Base-by-base conservation (phyloP, 2,113 vertebrate genomes). In the Xiphias gladius region DNA sequence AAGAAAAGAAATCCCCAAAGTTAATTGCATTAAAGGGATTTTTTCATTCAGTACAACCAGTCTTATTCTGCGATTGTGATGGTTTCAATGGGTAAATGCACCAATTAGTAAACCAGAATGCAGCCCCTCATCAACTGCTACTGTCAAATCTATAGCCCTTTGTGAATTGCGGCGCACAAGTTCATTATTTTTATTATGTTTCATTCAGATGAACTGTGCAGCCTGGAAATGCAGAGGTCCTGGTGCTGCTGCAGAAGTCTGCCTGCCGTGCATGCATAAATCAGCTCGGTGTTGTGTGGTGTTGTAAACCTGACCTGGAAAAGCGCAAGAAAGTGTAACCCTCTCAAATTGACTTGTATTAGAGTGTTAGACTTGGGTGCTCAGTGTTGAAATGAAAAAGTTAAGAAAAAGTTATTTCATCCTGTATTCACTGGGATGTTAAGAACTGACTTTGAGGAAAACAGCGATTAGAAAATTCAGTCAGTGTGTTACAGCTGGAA, bases 161-260 rank as follows among this genome's bases (percentile, higher is more conserved):
- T 5, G 74, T 69, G 62, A 57, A 43, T 54, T 35, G 20, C 8
- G 9, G 9, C 20, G 10, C 50, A 52, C 2, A 52, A 52, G 59
- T 80, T 88, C 66, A 62, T 75, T 85, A 79, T 86, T 85, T 70
- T 52, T 54, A 83, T 79, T 26, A 63, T 63, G 72, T 43, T 84
- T 79, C 52, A 46, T 72, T 83, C 16, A 26, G 70, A 58, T 63
- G 30, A 66, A 64, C 26, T 55, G 64, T 55, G 39, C 48, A 50
- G 62, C 35, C 30, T 58, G 26, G n/a, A 52, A 50, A 64, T 55
- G 46, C 35, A 22, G 30, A 64, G 4, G 24, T 69, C 80, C 55
- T 28, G 32, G 28, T 55, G 76, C 26, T 16, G 37, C 24, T 30
- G 22, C 57, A 67, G 10, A n/a, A 17, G 10, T 9, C 39, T 16